Conservation (phyloP, 2,888 invertebrate species). For the Apamea anceps region DNA sequence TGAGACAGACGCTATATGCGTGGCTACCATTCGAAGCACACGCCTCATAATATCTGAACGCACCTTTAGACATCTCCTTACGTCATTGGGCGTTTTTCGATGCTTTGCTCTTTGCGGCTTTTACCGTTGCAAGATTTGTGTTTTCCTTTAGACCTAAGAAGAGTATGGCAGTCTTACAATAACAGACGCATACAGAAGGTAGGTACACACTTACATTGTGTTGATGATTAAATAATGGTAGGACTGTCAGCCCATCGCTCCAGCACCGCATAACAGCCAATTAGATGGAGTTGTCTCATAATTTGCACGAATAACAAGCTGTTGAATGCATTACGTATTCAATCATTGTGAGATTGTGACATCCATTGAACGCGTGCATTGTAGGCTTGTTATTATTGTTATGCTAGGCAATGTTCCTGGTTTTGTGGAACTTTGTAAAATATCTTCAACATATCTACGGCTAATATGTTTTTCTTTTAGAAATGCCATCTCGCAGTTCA, state of each 20-base stretch:
- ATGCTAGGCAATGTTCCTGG: neutral
- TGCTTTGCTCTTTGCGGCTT: neutral
- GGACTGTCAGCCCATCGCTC: constrained; percentile 12
- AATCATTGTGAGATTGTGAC: constrained; percentile 51
- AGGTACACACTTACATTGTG: neutral
- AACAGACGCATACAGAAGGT: neutral
- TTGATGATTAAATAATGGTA: constrained; percentile 42
- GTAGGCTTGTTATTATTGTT: constrained; percentile 7
- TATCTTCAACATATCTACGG: neutral
- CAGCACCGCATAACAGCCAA: constrained; percentile 39
- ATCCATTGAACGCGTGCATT: constrained; percentile 21
- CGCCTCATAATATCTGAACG: too few species aligned
- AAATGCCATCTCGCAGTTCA: too few species aligned
- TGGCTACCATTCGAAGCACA: too few species aligned
- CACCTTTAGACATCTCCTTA: neutral
- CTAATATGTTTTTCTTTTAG: too few species aligned
- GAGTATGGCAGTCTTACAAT: neutral
- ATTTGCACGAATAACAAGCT: constrained; percentile 47
- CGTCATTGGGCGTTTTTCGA: constrained; percentile 15
- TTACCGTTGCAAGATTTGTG: constrained; percentile 21
- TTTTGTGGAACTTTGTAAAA: neutral
- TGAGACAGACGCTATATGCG: too few species aligned
- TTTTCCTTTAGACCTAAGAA: neutral
- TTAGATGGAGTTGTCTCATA: constrained; percentile 56
- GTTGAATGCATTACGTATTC: constrained; percentile 48